Evolutionary conservation across 2,797 vertebrate species (phyloP), one percentile per base, ranked within the genome.

Genomic region (Falco novaeseelandiae): DNA sequence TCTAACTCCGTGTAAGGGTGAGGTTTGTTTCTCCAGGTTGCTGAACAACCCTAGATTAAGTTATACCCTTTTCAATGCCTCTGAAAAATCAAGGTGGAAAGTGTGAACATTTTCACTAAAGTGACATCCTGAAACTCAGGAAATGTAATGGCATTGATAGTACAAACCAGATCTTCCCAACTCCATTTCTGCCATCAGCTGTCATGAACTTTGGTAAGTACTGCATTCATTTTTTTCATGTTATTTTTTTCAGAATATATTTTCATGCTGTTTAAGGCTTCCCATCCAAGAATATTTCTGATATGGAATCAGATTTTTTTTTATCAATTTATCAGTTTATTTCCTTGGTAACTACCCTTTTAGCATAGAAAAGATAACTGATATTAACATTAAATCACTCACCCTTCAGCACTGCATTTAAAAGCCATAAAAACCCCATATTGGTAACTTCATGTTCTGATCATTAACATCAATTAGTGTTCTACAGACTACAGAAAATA

Each of bases 381-480:
- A 65, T 85, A 40, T 23, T 82, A 67, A 55, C n/a, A 51, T 1
- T 54, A 46, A 95, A 82, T 72, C 46, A 73, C 14, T 83, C 32
- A 73, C 25, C 18, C 38, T 52, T 10, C 32, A 80, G 9, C 36
- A 40, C 11, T 74, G 51, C 30, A 74, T 85, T 65, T 58, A 38
- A 82, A 83, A 92, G n/a, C 36, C 32, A 52, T 55, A 27, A 71
- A 90, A 1, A 21, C 17, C 42, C 17, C n/a, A 52, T 57, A 78
- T 32, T 65, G n/a, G 58, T 63, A 79, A 78, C 55, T 58, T 88
- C 27, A 5, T 44, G 30, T 78, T 76, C 48, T 77, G 80, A 70
- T 59, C n/a, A 85, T 74, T 96, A 91, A 16, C n/a, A 78, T 63
- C 59, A 85, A 61, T 92, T 93, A 85, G 38, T 89, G 57, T 58